These are phyloP conservation scores for Scelioninae gen. 2 DNA, from an alignment of 2,888 invertebrate genomes.

Conservation along the genomic window DNA sequence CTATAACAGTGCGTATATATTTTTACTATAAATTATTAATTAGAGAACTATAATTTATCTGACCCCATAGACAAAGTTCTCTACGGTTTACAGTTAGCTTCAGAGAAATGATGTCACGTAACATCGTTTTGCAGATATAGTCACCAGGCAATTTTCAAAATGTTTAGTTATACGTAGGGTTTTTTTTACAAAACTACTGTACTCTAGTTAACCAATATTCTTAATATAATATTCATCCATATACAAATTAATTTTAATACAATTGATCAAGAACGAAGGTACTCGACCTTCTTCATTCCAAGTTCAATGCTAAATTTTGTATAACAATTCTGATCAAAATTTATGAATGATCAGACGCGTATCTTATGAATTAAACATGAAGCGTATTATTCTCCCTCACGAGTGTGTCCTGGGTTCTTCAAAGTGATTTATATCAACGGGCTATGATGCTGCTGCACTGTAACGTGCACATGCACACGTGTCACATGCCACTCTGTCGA, in stretches of 20 bases:
- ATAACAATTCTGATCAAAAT: slow-evolving; percentile 17
- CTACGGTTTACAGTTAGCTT: too few species aligned
- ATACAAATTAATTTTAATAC: slow-evolving; percentile 1
- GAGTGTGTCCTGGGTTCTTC: slow-evolving; percentile 19
- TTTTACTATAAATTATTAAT: too few species aligned
- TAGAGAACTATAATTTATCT: too few species aligned
- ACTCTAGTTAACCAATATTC: too few species aligned
- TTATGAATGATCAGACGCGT: slow-evolving; percentile 26
- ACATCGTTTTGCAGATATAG: too few species aligned
- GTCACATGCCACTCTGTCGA: background rate
- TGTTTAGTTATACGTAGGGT: too few species aligned
- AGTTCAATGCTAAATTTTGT: slow-evolving; percentile 30
- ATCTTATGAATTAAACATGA: slow-evolving; percentile 32
- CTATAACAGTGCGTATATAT: too few species aligned
- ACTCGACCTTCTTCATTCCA: slow-evolving; percentile 11
- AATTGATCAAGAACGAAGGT: background rate
- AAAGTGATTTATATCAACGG: slow-evolving; percentile 25
- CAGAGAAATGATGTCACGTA: too few species aligned
- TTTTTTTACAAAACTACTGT: too few species aligned
- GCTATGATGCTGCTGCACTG: slow-evolving; percentile 11
- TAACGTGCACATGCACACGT: slow-evolving; percentile 15
- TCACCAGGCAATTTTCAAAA: too few species aligned
- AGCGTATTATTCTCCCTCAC: slow-evolving; percentile 15
- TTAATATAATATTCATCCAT: too few species aligned
- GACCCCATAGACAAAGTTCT: too few species aligned